Conservation (phyloP, 2,888 invertebrate species). For the Agriopis marginaria region DNA sequence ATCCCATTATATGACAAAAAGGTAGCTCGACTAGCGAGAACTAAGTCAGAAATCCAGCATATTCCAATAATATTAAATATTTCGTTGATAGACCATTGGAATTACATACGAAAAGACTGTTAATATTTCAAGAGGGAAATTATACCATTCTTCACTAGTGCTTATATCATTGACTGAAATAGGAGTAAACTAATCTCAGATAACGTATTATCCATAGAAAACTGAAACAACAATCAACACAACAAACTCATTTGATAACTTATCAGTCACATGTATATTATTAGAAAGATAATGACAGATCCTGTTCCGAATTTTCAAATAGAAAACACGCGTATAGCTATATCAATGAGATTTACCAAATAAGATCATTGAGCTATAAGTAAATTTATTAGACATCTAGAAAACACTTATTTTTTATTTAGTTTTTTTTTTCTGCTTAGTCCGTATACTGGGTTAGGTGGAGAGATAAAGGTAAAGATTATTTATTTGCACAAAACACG, state of each 20-base stretch:
- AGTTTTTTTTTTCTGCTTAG: no score
- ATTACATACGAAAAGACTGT: no score
- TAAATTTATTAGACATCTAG: not conserved
- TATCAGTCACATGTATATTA: conserved; percentile 6
- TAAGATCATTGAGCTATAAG: not conserved
- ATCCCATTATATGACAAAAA: no score
- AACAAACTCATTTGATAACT: conserved; percentile 15
- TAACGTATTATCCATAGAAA: conserved; percentile 18
- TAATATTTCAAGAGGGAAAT: not conserved
- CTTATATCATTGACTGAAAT: conserved; percentile 21
- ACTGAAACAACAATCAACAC: conserved; percentile 5
- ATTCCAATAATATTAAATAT: no score
- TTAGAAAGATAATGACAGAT: conserved; percentile 23
- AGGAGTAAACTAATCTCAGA: conserved; percentile 19
- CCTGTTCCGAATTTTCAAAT: conserved; percentile 14
- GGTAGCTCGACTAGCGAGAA: no score
- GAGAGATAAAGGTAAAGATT: no score
- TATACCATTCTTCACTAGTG: not conserved
- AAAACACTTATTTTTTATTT: no score
- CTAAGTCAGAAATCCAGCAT: no score
- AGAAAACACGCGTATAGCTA: not conserved
- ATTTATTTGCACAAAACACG: no score
- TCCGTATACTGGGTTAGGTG: no score
- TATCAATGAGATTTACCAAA: not conserved
- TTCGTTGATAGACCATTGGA: no score